Evolutionary conservation across 2,888 invertebrate species (phyloP), one percentile per base, ranked within the genome.

Genomic region (Ochropleura plecta): DNA sequence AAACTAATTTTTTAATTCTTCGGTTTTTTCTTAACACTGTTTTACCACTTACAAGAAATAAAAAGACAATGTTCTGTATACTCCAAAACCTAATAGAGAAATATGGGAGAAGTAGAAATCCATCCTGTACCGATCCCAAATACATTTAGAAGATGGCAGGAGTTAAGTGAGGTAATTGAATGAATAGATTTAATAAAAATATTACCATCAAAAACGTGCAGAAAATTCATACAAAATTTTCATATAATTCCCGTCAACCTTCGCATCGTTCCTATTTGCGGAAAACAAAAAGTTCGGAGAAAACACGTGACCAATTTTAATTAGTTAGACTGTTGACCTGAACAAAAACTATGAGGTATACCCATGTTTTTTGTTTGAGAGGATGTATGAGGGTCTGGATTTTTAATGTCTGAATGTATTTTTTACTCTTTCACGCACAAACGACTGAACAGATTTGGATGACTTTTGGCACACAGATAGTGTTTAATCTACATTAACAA

Each of bases 281-380:
- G 20, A 46, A 59, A 64, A 77, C 51, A 79, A 79, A 79, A 77
- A 72, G 51, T 79, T 72, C 6, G 16, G 5, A 51, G 20, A 6
- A 57, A 40, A 46, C 62, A 40, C 70, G 60, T 55, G 53, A n/a
- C 53, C 14, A 14, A 16, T 8, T n/a, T n/a, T 44, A 42, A 62
- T 70, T 49, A 14, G n/a, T 1, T 14, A 14, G 44, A 16, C n/a
- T 30, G 30, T 42, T 30, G 16, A 30, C 4, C 16, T 16, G 30
- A 18, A n/a, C 7, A 42, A 14, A 53, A 63, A 20, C 12, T 20
- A 20, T 20, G 20, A 30, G 30, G 3, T 30, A 30, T 30, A 2
- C 30, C 30, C 30, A 30, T 30, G 30, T 30, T 30, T n/a, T 30
- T 30, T 30, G 30, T 30, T 30, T 2, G 30, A 30, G 30, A 30